A percentile compares a stretch with the other conserved stretches of the same genome.
phyloP scores from a whole-genome alignment of 2,797 vertebrate genomes.

The Aselliscus stoliczkanus region DNA sequence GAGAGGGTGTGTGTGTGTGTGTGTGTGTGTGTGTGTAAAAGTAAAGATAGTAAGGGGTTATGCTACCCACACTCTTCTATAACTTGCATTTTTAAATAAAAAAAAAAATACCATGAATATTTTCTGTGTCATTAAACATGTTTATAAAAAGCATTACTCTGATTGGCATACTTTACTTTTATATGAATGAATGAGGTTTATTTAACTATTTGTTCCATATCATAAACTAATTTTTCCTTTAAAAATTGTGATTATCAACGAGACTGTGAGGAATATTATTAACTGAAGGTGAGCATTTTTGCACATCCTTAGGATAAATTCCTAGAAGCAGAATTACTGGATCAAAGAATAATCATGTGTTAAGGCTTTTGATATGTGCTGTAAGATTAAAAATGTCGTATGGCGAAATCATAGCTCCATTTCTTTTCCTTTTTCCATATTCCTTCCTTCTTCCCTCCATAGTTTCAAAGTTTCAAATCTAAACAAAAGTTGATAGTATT shows the following conservation, averaged over 20 bases:
- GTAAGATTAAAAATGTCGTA: background rate
- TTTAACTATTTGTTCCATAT: background rate
- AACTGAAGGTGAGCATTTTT: background rate
- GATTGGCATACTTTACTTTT: background rate
- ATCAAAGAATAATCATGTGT: background rate
- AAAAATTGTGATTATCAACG: background rate
- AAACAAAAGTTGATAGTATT: background rate
- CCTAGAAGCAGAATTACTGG: background rate
- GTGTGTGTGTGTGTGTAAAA: background rate
- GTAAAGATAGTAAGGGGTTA: background rate
- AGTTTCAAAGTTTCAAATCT: background rate
- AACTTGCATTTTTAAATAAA: background rate
- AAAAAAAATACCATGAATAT: background rate
- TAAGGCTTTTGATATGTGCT: background rate
- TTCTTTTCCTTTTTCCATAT: background rate
- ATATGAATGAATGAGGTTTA: background rate
- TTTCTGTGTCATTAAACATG: background rate
- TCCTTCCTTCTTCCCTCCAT: background rate
- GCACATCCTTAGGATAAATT: background rate
- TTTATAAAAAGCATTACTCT: background rate
- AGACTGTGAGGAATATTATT: background rate
- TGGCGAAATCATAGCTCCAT: background rate
- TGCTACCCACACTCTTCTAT: background rate
- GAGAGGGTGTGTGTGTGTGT: background rate
- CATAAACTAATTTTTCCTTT: background rate